These are phyloP conservation scores for Drosophila insularis DNA, from an alignment of 1,140 invertebrate genomes.

Conservation along the genomic window DNA sequence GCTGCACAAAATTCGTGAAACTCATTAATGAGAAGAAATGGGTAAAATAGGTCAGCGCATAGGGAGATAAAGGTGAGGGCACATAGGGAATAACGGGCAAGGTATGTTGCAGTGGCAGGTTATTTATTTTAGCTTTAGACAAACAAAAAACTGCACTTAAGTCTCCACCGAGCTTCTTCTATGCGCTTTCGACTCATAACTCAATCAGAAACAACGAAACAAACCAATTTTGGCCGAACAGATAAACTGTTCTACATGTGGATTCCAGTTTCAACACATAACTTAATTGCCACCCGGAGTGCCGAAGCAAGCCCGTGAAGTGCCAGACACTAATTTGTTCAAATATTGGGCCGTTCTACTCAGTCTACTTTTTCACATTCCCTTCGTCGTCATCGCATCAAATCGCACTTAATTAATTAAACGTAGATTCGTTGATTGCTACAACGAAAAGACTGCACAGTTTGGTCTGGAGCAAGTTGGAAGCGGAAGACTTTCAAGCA, in stretches of 20 bases:
- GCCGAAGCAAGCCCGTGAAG: neutral
- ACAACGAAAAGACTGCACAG: conserved; percentile 33
- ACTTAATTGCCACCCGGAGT: conserved; percentile 5
- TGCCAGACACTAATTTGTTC: conserved; percentile 28
- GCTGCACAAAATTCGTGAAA: conserved; percentile 35
- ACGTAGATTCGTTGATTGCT: conserved; percentile 15
- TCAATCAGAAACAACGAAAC: conserved; percentile 1
- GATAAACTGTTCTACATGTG: conserved; percentile 2
- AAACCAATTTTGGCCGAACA: neutral
- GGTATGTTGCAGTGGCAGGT: neutral
- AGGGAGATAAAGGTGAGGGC: neutral
- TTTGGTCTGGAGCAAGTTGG: neutral
- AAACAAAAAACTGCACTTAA: conserved; percentile 4
- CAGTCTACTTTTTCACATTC: neutral
- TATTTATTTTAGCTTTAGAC: neutral
- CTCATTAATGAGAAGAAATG: conserved; percentile 1
- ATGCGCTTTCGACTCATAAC: conserved; percentile 6
- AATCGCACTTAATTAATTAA: conserved; percentile 72
- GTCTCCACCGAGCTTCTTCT: neutral
- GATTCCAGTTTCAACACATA: conserved; percentile 15
- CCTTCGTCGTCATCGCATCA: conserved; percentile 23
- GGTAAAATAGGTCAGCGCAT: conserved; percentile 46
- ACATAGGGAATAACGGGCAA: neutral
- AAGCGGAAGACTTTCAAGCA: no score
- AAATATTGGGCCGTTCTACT: conserved; percentile 33